A percentile compares a stretch with the other conserved stretches of the same genome.
These are phyloP conservation scores for Dunckerocampus dactyliophorus DNA, from an alignment of 2,113 vertebrate genomes.

Conservation along the genomic window DNA sequence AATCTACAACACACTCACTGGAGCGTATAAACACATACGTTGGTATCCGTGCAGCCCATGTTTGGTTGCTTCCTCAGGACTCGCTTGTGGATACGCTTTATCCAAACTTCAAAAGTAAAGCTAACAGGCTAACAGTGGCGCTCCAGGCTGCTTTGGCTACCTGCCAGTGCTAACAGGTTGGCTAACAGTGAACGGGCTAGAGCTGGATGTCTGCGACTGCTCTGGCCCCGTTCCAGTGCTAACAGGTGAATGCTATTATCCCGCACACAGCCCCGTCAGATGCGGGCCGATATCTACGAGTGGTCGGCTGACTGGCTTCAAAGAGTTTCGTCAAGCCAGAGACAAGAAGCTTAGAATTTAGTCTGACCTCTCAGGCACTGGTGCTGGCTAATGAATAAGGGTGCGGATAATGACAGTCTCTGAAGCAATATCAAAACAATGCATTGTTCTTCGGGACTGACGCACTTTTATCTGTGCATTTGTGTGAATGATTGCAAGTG, in stretches of 20 bases:
- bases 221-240: conserved; percentile 64
- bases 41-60: conserved; percentile 2
- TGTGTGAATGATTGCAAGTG: conserved; percentile 2
- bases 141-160: conserved; percentile 53
- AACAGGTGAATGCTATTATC: conserved; percentile 70
- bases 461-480: conserved; percentile 16
- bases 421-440: conserved; percentile 19
- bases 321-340: conserved; percentile 37
- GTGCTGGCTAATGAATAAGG: conserved; percentile 36
- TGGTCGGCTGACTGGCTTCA: conserved; percentile 40
- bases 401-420: conserved; percentile 46
- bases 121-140: conserved; percentile 45
- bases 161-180: conserved; percentile 63
- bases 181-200: conserved; percentile 56
- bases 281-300: conserved; percentile 50
- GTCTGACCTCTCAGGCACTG: conserved; percentile 12
- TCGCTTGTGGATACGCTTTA: conserved; percentile 10
- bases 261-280: conserved; percentile 51
- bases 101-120: conserved; percentile 33
- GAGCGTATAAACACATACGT: conserved; percentile 11
- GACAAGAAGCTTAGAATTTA: conserved; percentile 25
- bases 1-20: conserved; percentile 19
- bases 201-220: conserved; percentile 51
- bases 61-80: conserved; percentile 36
- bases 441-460: background rate